These are phyloP conservation scores for Troilus luridus DNA, from an alignment of 2,888 invertebrate genomes.

Conservation along the genomic window DNA sequence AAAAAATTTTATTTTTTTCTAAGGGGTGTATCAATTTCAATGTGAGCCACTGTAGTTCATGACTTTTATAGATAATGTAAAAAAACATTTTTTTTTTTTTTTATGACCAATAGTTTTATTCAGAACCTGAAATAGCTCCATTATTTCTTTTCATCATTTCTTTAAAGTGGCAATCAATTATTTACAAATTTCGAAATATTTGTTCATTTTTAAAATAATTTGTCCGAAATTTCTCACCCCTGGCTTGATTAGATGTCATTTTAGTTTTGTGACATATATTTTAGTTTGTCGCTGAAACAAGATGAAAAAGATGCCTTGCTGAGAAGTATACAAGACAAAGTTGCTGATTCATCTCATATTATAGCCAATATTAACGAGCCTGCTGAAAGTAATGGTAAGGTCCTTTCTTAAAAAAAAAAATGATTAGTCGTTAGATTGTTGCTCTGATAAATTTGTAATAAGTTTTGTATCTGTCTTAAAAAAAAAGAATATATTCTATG, in stretches of 20 bases:
- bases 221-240: not conserved
- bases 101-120: too few relatives aligned
- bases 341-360: constrained; percentile 50
- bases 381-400: constrained; percentile 1
- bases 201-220: not conserved
- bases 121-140: too few relatives aligned
- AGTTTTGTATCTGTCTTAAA: not conserved
- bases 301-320: constrained; percentile 64
- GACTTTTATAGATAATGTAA: too few relatives aligned
- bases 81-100: too few relatives aligned
- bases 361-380: constrained; percentile 46
- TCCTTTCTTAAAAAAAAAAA: not conserved
- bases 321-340: constrained; percentile 63
- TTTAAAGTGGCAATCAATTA: not conserved
- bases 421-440: not conserved
- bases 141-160: not conserved
- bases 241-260: not conserved
- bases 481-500: not conserved
- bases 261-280: not conserved
- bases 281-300: constrained; percentile 64
- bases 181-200: not conserved
- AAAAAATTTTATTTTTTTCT: too few relatives aligned
- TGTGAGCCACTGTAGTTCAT: too few relatives aligned
- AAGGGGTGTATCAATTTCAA: too few relatives aligned
- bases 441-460: not conserved